Base-by-base conservation (phyloP, 2,888 invertebrate genomes). In the Trachelus troglodyta region DNA sequence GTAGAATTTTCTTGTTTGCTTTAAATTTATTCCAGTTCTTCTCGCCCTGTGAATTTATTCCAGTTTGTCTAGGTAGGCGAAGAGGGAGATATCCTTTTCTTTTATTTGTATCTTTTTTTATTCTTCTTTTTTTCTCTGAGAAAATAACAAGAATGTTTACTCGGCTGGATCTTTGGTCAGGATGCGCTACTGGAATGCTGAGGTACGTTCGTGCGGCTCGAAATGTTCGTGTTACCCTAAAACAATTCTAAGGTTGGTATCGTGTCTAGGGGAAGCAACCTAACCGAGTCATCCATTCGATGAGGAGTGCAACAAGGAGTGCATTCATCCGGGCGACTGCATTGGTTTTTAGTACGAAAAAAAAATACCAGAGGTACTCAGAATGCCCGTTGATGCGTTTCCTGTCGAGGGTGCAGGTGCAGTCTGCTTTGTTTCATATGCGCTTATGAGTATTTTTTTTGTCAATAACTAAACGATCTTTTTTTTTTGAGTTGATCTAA, bases 321-420 rank as follows among this genome's bases (percentile, higher is more conserved):
- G 75, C 75, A 75, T 75, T 77, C 77, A 77, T 77, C 40, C 77
- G 33, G 30, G 37, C 30, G 69, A n/a, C 35, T 33, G 40, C 35
- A 68, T 15, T 74, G 35, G 71, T 40, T 40, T 23, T 74, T 30
- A 37, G 73, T 73, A 34, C 11, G 37, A 74, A 37, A 12, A 15
- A 74, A 37, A 71, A 71, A 71, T 15, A 31, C 31, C 15, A 31
- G 71, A 71, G 71, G 30, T 31, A 71, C 30, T n/a, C 31, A 2
- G 12, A 69, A 34, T 31, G 71, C 3, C 4, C 31, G 34, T 69
- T n/a, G 69, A 77, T 77, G 75, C 77, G 35, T 77, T 77, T 77
- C 77, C 77, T 75, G 77, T 75, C 2, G 77, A 56, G 77, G 77
- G 69, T 75, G 75, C 77, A 77, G 77, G 77, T 77, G 77, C 75